A percentile compares a stretch with the other conserved stretches of the same genome.
These are phyloP conservation scores for Loriculus beryllinus DNA, from an alignment of 2,797 vertebrate species.

Conservation along the genomic window DNA sequence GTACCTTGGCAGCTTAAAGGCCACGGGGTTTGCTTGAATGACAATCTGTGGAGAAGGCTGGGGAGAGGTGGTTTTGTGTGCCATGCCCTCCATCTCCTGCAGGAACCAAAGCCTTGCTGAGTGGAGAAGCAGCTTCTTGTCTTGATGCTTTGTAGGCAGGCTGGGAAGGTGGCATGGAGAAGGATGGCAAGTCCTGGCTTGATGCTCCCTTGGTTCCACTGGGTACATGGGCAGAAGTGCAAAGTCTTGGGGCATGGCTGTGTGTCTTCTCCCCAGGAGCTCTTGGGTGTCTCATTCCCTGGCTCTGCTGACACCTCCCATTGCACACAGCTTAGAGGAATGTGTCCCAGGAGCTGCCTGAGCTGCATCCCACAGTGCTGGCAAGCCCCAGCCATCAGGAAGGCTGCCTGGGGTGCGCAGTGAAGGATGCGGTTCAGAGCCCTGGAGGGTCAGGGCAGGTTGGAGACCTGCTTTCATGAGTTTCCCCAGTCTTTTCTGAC, in stretches of 20 bases:
- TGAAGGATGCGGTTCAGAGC: not conserved
- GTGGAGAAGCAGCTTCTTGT: not conserved
- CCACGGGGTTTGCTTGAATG: slow-evolving; percentile 47
- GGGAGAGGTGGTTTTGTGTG: not conserved
- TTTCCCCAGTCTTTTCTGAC: not conserved
- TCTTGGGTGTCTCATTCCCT: not conserved
- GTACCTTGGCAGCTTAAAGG: slow-evolving; percentile 59
- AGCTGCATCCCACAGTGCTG: not conserved
- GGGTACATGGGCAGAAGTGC: not conserved
- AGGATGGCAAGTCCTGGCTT: not conserved
- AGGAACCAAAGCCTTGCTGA: not conserved
- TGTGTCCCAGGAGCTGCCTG: rapidly evolving
- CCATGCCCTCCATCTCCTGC: not conserved
- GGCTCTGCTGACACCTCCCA: rapidly evolving
- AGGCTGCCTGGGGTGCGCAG: not conserved
- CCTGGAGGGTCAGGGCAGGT: rapidly evolving
- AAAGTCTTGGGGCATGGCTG: not conserved
- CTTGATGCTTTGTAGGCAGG: not conserved
- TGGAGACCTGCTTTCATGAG: not conserved
- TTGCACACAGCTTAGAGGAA: not conserved
- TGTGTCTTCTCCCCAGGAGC: not conserved
- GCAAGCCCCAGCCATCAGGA: not conserved
- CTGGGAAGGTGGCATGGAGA: not conserved
- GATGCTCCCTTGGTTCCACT: not conserved
- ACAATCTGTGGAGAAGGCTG: slow-evolving; percentile 20